Percentiles rank a stretch among this genome's conserved stretches.
Evolutionary conservation across 64 coral and sea anemone species (phyloP).

Genomic region (Catalaphyllia jardinei): DNA sequence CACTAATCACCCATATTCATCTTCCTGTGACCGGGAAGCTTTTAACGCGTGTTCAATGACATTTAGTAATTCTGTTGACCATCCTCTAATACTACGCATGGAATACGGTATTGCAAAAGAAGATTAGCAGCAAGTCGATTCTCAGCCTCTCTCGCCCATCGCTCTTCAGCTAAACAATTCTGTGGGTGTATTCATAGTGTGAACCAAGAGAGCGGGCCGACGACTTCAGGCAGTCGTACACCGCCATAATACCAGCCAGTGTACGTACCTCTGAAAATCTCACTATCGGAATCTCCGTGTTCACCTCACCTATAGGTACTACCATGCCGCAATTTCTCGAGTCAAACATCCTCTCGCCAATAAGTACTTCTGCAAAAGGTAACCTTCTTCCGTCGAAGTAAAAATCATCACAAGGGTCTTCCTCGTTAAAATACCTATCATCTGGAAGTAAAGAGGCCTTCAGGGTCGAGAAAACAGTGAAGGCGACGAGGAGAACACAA

Average conservation of each 20-base stretch:
- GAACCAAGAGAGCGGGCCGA: too few species aligned
- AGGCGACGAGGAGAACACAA: background rate
- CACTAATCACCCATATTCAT: too few species aligned
- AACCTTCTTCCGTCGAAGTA: background rate
- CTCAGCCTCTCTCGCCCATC: too few species aligned
- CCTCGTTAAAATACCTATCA: background rate
- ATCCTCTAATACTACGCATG: too few species aligned
- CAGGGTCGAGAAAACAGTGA: background rate
- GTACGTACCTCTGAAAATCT: constrained; percentile 28
- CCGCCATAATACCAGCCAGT: background rate
- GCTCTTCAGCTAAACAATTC: too few species aligned
- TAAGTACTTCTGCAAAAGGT: constrained; percentile 13
- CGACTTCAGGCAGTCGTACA: background rate
- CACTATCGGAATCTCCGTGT: constrained; percentile 9
- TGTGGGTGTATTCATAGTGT: too few species aligned
- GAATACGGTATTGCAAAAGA: too few species aligned
- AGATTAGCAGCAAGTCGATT: too few species aligned
- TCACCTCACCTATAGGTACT: constrained; percentile 5
- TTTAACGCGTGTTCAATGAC: too few species aligned
- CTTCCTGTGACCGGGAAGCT: too few species aligned
- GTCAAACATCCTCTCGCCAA: constrained; percentile 1
- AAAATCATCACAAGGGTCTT: constrained; percentile 23
- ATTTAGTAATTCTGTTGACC: too few species aligned
- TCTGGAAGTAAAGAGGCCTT: background rate
- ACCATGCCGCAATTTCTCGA: constrained; percentile 5